These are phyloP conservation scores for Melanogrammus aeglefinus DNA, from an alignment of 2,797 vertebrate genomes.

Conservation along the genomic window DNA sequence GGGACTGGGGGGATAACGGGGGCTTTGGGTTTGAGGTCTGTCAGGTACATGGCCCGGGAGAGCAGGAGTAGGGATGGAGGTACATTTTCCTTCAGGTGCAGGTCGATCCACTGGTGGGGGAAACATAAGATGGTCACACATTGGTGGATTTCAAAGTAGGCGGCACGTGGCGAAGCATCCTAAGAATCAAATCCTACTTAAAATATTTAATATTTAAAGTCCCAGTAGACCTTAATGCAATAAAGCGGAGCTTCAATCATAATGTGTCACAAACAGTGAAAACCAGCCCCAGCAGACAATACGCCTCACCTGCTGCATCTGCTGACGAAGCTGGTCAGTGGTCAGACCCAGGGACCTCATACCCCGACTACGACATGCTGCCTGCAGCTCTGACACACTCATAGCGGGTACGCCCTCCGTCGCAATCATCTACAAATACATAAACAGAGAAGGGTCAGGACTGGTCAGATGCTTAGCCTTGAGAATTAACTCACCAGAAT, in stretches of 20 bases:
- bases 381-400: slow-evolving; percentile 87
- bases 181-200: too few species aligned
- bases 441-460: background rate
- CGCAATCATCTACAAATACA: slow-evolving; percentile 81
- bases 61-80: slow-evolving; percentile 88
- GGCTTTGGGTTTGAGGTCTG: slow-evolving; percentile 84
- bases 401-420: slow-evolving; percentile 84
- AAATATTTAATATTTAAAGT: too few species aligned
- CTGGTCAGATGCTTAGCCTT: background rate
- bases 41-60: slow-evolving; percentile 93
- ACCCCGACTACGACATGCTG: slow-evolving; percentile 84
- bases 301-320: slow-evolving; percentile 81
- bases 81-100: slow-evolving; percentile 83
- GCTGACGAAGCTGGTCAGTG: slow-evolving; percentile 84
- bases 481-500: background rate
- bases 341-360: slow-evolving; percentile 93
- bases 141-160: background rate
- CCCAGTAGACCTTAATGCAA: too few species aligned
- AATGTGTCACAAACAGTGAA: too few species aligned
- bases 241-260: too few species aligned
- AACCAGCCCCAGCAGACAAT: background rate
- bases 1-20: slow-evolving; percentile 74
- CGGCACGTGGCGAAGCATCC: too few species aligned
- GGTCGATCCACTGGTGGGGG: slow-evolving; percentile 85
- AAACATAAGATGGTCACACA: background rate